A percentile compares a stretch with the other conserved stretches of the same genome.
Evolutionary conservation across 2,888 invertebrate species (phyloP).

Genomic region (Urechis unicinctus): DNA sequence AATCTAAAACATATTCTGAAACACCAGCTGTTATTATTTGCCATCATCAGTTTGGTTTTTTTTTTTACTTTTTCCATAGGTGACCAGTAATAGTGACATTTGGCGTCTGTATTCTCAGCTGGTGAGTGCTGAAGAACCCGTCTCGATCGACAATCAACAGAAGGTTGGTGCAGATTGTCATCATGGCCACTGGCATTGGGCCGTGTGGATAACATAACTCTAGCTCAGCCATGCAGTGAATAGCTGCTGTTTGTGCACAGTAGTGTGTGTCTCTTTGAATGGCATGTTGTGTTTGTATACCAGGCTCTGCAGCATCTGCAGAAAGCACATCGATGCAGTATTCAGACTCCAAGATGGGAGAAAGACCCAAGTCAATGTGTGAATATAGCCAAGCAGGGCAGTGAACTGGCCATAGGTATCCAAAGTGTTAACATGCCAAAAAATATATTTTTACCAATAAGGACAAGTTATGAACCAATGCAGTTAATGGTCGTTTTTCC

Average conservation of each 20-base stretch:
- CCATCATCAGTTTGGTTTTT: conserved; percentile 2
- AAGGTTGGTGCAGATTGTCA: conserved; percentile 16
- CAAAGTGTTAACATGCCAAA: background rate
- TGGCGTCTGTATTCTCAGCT: conserved; percentile 76
- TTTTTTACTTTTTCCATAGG: conserved; percentile 28
- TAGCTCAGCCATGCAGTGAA: background rate
- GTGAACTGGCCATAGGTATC: conserved; percentile 27
- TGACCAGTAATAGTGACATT: conserved; percentile 62
- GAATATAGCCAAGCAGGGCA: conserved; percentile 53
- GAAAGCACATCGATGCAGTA: conserved; percentile 67
- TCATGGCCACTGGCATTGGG: no score
- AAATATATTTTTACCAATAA: no score
- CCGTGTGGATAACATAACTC: no score
- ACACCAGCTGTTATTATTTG: no score
- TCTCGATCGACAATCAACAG: conserved; percentile 14
- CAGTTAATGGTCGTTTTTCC: no score
- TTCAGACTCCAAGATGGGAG: conserved; percentile 62
- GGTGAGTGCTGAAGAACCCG: conserved; percentile 3
- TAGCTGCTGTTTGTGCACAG: background rate
- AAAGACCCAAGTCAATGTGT: conserved; percentile 54
- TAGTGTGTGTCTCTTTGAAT: background rate
- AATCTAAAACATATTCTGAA: no score
- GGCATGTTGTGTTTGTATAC: background rate
- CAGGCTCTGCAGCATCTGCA: conserved; percentile 63
- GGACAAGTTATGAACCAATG: no score